Conservation (phyloP, 2,113 vertebrate species). For the Colaptes auratus region DNA sequence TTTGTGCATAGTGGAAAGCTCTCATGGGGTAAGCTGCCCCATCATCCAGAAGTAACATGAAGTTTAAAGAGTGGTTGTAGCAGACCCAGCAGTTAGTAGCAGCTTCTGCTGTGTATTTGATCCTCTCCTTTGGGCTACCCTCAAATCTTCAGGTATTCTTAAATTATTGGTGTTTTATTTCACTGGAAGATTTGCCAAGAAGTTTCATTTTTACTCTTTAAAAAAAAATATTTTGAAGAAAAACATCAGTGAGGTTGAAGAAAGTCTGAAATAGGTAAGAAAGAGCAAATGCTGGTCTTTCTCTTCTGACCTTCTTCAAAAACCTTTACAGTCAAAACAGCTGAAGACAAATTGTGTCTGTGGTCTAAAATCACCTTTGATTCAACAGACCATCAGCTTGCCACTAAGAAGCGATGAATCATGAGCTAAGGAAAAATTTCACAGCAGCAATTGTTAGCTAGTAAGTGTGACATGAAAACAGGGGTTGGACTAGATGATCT, state of each 20-base stretch:
- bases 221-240: background rate
- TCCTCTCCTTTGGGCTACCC: background rate
- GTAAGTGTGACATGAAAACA: background rate
- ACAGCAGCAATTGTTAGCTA: background rate
- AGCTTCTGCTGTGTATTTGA: background rate
- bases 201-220: background rate
- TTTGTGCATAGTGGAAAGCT: background rate
- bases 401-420: background rate
- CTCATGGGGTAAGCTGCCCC: background rate
- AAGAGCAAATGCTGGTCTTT: background rate
- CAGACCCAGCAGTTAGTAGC: background rate
- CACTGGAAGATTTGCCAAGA: background rate
- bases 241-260: background rate
- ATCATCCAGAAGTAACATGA: background rate
- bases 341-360: background rate
- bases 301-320: background rate
- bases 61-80: background rate
- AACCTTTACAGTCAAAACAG: background rate
- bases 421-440: background rate
- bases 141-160: background rate
- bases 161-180: background rate
- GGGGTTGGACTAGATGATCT: no score
- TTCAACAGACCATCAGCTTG: background rate
- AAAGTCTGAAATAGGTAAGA: background rate
- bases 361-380: background rate